phyloP scores from a whole-genome alignment of 1,140 invertebrate species.

The Cotesia vestalis region DNA sequence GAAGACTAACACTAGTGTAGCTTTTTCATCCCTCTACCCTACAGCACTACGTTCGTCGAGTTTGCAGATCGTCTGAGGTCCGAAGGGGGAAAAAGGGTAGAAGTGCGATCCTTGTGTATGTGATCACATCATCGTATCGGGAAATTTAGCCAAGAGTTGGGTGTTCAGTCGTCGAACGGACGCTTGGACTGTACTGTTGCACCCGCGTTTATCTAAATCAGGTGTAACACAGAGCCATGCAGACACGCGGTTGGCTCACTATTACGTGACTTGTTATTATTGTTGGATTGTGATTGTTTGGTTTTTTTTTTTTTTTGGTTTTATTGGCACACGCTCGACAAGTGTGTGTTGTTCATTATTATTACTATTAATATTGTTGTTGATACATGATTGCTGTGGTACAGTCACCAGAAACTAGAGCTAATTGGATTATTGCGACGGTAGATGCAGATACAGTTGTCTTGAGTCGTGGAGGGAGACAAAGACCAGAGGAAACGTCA shows the following conservation, averaged over 20 bases:
- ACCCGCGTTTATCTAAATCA: neutral
- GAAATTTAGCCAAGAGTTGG: conserved; percentile 3
- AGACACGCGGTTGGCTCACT: conserved; percentile 34
- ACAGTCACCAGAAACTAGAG: no score
- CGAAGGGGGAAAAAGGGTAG: neutral
- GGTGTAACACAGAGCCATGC: conserved; percentile 29
- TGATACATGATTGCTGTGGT: conserved; percentile 11
- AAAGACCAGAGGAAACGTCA: conserved; percentile 6
- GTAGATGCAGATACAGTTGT: neutral
- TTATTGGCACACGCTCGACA: no score
- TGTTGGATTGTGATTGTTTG: neutral
- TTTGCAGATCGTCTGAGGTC: neutral
- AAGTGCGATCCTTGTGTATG: neutral
- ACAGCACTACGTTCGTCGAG: neutral
- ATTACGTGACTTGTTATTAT: conserved; percentile 33
- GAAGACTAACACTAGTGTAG: no score
- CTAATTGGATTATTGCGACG: neutral
- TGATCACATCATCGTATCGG: neutral
- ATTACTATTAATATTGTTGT: neutral
- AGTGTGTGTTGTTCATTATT: conserved; percentile 2
- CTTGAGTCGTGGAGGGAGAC: neutral
- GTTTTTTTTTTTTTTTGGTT: no score
- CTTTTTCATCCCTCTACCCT: conserved; percentile 10
- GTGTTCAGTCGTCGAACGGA: conserved; percentile 24
- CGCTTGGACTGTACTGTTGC: conserved; percentile 1